These are phyloP conservation scores for Leucozona laternaria DNA, from an alignment of 2,888 invertebrate genomes.

Conservation along the genomic window DNA sequence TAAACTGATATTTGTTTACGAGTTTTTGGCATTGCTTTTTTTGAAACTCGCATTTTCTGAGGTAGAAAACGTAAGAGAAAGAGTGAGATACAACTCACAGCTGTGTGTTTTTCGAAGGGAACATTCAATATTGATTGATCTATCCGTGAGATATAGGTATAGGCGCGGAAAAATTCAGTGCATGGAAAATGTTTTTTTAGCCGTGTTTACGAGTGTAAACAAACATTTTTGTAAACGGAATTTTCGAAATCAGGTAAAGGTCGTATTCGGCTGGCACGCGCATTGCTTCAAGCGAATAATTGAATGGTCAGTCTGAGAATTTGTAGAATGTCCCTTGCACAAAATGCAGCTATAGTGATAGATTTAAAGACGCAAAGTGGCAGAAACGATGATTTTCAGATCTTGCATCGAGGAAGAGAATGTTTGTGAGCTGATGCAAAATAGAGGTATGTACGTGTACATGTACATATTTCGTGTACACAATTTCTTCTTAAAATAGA, in stretches of 20 bases:
- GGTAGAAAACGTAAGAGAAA: neutral
- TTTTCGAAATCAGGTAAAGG: slow-evolving; percentile 65
- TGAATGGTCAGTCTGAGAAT: slow-evolving; percentile 26
- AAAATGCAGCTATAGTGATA: slow-evolving; percentile 7
- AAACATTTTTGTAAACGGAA: slow-evolving; percentile 17
- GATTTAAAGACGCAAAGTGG: slow-evolving; percentile 33
- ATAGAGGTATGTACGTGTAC: neutral
- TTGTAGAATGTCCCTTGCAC: slow-evolving; percentile 27
- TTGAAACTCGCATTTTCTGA: neutral
- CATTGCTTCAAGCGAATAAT: slow-evolving; percentile 15
- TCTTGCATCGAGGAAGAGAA: neutral
- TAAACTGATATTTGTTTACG: slow-evolving; percentile 39
- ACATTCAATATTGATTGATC: slow-evolving; percentile 33
- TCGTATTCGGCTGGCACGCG: slow-evolving; percentile 33
- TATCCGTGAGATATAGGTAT: neutral
- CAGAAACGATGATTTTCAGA: slow-evolving; percentile 9
- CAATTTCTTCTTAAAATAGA: slow-evolving; percentile 45
- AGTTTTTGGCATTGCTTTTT: slow-evolving; percentile 23
- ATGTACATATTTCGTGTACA: neutral
- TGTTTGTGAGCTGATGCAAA: neutral
- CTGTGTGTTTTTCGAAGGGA: slow-evolving; percentile 14
- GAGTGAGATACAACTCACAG: neutral
- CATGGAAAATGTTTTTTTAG: slow-evolving; percentile 28
- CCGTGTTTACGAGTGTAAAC: slow-evolving; percentile 24
- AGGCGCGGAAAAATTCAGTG: neutral